Evolutionary conservation across 2,888 invertebrate species (phyloP), one percentile per base, ranked within the genome.

Genomic region (Sphinx pinastri): DNA sequence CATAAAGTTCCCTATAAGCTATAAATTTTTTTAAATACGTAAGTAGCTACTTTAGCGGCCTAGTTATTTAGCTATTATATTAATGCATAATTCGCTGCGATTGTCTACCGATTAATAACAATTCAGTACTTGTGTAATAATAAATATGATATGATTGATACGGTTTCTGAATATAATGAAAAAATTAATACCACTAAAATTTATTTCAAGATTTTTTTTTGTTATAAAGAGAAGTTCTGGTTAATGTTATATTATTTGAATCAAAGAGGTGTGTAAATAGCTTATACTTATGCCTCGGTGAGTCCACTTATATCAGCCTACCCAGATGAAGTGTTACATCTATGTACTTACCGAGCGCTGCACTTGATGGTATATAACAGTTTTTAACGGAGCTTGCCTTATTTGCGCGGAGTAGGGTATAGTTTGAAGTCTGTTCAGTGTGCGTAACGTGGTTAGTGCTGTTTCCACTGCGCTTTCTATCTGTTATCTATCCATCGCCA

Each of bases 371-470:
- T 60, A 60, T 16, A 7, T 16, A 55, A 68, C 49, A 70, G 51
- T 51, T 71, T 38, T 66, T 60, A 70, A 71, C 70, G 67, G 68
- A 13, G 63, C 52, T 58, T 54, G 54, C 13, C 68, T 70, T 71
- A 71, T 72, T 68, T 72, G 68, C 68, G 70, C 68, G 69, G 8
- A 51, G 68, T 45, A 47, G 55, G 45, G 54, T 55, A 68, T 47
- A 47, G 47, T 68, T 68, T 19, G 19, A 63, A 63, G 85, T 84
- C 88, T 87, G 87, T 77, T 86, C 86, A 88, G 81, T 77, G 82
- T 86, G 91, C 92, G 92, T 92, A 92, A 92, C 92, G 85, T 89
- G 86, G 91, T 90, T 87, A 87, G 88, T 87, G 86, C 82, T 84
- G 81, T 87, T 84, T 80, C 82, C 86, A 85, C 88, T 82, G 85